Base-by-base conservation (phyloP, 2,888 invertebrate species). In the Brachynemurus nebulosus region DNA sequence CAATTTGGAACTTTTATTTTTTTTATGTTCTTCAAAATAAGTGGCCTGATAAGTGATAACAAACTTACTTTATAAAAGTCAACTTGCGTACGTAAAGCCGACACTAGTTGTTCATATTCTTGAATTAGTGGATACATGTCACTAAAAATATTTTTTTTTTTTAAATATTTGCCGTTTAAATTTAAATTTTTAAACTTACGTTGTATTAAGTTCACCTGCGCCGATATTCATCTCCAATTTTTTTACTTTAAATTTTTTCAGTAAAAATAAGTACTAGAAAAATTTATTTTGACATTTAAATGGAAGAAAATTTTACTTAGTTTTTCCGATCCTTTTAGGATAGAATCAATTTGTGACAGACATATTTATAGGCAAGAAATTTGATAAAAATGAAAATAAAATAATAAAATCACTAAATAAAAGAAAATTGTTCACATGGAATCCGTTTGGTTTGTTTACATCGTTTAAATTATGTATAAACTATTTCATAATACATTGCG, bases 1-100 rank as follows among this genome's bases (percentile, higher is more conserved):
- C 36, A 42, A 30, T 9, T 33, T 33, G 44, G 27, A 23, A 14
- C 8, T 35, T 45, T 17, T 27, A 43, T 19, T 14, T 44, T 36
- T 16, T 16, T 11, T 4, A 36, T 16, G 17, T 7, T 8, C 27
- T 36, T 2, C n/a, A 12, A 36, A 20, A 39, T 39, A 5, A 36
- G 14, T n/a, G n/a, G n/a, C n/a, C n/a, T n/a, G n/a, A n/a, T 36
- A 16, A 36, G 17, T 12, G 7, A 11, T 14, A 11, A 9, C 2
- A 11, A 36, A 48, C 42, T 55, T 60, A 71, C 72, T 60, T 70
- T 67, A 50, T 71, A 71, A 61, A 67, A 70, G 38, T 68, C 62
- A 20, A 71, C 59, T 64, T 72, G 70, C 34, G 60, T 62, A 53
- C 69, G 67, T 48, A 71, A 59, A 39, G 65, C 62, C 47, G 64